phyloP scores from a whole-genome alignment of 1,140 invertebrate genomes.

The Drosophila triauraria region DNA sequence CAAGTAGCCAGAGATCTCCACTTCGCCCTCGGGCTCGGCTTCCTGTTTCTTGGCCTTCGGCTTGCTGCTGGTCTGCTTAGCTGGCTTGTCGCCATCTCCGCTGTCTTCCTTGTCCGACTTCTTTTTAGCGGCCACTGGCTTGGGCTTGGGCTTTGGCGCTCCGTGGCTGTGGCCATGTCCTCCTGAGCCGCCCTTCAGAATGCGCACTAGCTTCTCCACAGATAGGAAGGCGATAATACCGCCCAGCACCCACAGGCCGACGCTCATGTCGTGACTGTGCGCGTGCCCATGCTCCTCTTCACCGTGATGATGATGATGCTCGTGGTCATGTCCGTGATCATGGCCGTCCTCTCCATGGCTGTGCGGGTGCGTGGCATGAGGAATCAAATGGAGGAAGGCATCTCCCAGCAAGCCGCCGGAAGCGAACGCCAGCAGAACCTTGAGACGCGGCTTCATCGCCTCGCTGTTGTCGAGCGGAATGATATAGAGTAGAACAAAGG shows the following conservation, averaged over 20 bases:
- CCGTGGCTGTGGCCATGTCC: conserved; percentile 85
- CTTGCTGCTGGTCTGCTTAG: conserved; percentile 48
- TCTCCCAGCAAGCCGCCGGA: conserved; percentile 97
- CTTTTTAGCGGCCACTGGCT: conserved; percentile 67
- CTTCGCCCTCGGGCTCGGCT: conserved; percentile 83
- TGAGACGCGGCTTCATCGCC: conserved; percentile 92
- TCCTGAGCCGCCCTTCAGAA: conserved; percentile 92
- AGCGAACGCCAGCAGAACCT: conserved; percentile 95
- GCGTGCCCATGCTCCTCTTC: conserved; percentile 85
- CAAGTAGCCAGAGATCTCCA: conserved; percentile 95
- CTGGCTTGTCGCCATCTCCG: conserved; percentile 80
- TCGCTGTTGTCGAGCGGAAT: conserved; percentile 96
- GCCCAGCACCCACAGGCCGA: conserved; percentile 94
- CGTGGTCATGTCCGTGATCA: conserved; percentile 76
- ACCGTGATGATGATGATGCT: conserved; percentile 85
- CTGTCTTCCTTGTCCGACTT: conserved; percentile 81
- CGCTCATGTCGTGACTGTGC: conserved; percentile 90
- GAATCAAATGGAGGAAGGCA: conserved; percentile 97
- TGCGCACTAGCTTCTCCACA: conserved; percentile 95
- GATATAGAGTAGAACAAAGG: conserved; percentile 96
- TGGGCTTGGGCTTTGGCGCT: conserved; percentile 72
- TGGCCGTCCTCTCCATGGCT: conserved; percentile 85
- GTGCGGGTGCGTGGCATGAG: conserved; percentile 93
- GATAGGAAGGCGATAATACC: conserved; percentile 96
- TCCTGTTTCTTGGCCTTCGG: conserved; percentile 75